Percentiles rank a stretch among this genome's conserved stretches.
Evolutionary conservation across 2,113 vertebrate genomes (phyloP).

Genomic region (Protomyctophum bolini): DNA sequence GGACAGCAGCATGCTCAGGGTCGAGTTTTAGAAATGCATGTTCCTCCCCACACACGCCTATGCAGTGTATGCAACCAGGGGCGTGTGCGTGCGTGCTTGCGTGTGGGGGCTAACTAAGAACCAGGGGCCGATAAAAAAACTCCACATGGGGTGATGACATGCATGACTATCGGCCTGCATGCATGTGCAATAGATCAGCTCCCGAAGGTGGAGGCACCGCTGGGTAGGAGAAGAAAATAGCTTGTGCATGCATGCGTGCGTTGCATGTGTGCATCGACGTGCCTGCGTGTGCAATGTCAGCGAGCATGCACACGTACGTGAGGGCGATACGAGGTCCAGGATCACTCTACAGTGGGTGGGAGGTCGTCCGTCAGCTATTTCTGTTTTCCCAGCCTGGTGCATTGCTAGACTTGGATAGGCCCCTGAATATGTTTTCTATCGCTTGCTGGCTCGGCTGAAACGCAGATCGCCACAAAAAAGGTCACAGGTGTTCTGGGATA

Average conservation of each 20-base stretch:
- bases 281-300: not conserved
- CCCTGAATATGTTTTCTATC: constrained; percentile 27
- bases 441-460: constrained; percentile 37
- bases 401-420: constrained; percentile 64
- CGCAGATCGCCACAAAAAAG: constrained; percentile 51
- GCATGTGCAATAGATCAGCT: constrained; percentile 41
- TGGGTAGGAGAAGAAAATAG: constrained; percentile 29
- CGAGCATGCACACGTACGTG: not conserved
- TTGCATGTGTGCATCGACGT: not conserved
- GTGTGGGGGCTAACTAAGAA: too few relatives aligned
- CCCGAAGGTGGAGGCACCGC: constrained; percentile 54
- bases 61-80: too few relatives aligned
- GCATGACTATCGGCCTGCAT: constrained; percentile 56
- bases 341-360: constrained; percentile 47
- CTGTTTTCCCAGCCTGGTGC: constrained; percentile 59
- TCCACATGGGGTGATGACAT: constrained; percentile 62
- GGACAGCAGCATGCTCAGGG: constrained; percentile 36
- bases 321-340: constrained; percentile 15
- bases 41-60: constrained; percentile 32
- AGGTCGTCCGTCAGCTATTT: constrained; percentile 65
- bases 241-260: not conserved
- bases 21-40: constrained; percentile 61
- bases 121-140: constrained; percentile 60
- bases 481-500: constrained; percentile 46
- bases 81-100: too few relatives aligned